Conservation (phyloP, 2,797 vertebrate genomes). For the Coracias cyanogaster region DNA sequence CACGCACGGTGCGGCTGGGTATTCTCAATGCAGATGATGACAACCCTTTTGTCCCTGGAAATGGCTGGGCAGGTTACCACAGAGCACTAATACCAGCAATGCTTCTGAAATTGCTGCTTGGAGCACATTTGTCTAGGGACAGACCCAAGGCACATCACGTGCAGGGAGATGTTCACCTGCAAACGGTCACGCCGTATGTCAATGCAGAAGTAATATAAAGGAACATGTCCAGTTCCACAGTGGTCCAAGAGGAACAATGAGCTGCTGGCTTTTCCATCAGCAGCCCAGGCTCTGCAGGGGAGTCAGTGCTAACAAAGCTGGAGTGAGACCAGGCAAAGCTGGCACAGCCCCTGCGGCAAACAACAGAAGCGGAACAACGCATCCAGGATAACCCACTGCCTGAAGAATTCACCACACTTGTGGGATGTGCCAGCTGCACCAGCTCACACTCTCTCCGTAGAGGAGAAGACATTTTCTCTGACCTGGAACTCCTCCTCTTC, state of each 20-base stretch:
- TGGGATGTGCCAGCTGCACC: neutral
- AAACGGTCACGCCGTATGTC: neutral
- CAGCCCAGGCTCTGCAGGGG: neutral
- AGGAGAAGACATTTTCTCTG: neutral
- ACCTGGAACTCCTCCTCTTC: neutral
- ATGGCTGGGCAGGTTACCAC: neutral
- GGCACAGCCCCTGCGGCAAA: neutral
- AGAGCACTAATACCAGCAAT: too few species aligned
- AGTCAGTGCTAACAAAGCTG: neutral
- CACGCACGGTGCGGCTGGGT: neutral
- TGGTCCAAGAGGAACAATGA: neutral
- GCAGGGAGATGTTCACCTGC: neutral
- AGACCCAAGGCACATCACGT: fast-evolving
- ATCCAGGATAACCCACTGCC: neutral
- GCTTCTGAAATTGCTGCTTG: neutral
- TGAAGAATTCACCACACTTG: neutral
- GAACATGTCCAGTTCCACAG: neutral
- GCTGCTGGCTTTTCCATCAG: neutral
- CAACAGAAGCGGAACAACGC: neutral
- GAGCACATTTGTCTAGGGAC: neutral
- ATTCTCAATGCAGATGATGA: fast-evolving
- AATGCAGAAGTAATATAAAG: fast-evolving
- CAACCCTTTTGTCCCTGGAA: neutral
- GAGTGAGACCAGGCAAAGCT: neutral
- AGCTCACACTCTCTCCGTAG: fast-evolving